Evolutionary conservation across 1,140 invertebrate genomes (phyloP).

Genomic region (Thaumetopoea pityocampa): DNA sequence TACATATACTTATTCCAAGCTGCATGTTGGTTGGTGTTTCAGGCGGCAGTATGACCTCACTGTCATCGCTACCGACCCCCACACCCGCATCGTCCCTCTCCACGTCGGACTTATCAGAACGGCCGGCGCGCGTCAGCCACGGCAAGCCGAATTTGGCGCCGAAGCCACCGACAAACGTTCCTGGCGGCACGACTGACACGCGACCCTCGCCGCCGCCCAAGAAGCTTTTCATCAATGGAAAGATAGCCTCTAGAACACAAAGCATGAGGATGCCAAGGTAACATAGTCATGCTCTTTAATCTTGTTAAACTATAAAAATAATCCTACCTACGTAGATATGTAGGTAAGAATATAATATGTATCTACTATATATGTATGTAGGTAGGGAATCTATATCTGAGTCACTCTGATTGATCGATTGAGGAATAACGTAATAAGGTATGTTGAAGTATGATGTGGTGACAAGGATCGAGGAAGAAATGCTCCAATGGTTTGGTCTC

Average conservation of each 20-base stretch:
- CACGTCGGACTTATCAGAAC: constrained; percentile 54
- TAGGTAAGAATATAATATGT: no score
- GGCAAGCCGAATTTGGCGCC: constrained; percentile 78
- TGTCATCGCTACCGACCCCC: constrained; percentile 46
- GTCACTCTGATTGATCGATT: no score
- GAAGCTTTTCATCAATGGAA: constrained; percentile 69
- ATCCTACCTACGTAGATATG: no score
- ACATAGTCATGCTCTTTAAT: not conserved
- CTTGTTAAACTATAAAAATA: no score
- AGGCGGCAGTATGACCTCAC: constrained; percentile 64
- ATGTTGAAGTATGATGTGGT: no score
- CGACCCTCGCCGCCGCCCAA: constrained; percentile 70
- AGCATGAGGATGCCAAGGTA: constrained; percentile 75
- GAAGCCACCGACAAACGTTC: constrained; percentile 63
- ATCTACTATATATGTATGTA: no score
- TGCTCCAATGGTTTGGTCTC: no score
- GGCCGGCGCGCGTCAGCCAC: constrained; percentile 52
- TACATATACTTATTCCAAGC: not conserved
- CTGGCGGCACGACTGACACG: constrained; percentile 38
- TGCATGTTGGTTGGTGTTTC: not conserved
- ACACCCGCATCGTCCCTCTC: constrained; percentile 46
- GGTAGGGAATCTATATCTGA: no score
- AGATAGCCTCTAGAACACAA: constrained; percentile 71
- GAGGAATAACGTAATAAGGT: no score
- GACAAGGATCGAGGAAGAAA: no score